phyloP scores from a whole-genome alignment of 37 sponge, comb jelly and placozoan genomes.

The Tethya wilhelma region DNA sequence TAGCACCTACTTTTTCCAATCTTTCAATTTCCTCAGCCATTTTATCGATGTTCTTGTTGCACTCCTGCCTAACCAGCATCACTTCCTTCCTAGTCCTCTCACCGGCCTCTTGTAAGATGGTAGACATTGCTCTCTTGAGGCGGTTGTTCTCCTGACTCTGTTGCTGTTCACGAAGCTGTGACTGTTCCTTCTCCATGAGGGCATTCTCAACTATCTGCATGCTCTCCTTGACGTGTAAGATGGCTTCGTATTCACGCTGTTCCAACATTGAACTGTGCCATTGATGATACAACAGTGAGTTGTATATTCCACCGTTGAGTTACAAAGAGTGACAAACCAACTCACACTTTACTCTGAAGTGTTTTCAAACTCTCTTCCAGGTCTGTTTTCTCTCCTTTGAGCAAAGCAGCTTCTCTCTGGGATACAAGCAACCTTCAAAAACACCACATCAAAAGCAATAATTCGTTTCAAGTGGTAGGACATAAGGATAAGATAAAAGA shows the following conservation, averaged over 20 bases:
- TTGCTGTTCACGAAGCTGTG: constrained; percentile 74
- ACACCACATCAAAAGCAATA: background rate
- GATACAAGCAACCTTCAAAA: constrained; percentile 24
- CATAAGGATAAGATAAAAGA: background rate
- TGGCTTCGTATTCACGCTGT: constrained; percentile 70
- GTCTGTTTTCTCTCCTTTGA: constrained; percentile 50
- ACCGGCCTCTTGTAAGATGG: constrained; percentile 81
- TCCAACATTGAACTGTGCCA: constrained; percentile 34
- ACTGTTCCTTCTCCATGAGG: constrained; percentile 89
- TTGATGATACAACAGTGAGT: background rate
- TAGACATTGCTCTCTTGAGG: constrained; percentile 58
- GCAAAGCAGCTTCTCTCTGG: constrained; percentile 39
- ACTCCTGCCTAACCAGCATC: constrained; percentile 63
- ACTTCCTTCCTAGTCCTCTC: constrained; percentile 81
- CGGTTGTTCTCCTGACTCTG: constrained; percentile 52
- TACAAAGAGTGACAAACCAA: background rate
- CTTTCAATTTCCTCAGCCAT: constrained; percentile 83
- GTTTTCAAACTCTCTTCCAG: constrained; percentile 28
- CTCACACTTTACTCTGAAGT: constrained; percentile 40
- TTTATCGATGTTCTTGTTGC: constrained; percentile 73
- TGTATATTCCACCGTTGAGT: background rate
- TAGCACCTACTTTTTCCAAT: constrained; percentile 65
- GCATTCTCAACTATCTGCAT: constrained; percentile 87
- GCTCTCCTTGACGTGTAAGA: constrained; percentile 87
- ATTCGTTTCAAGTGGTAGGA: background rate